Base-by-base conservation (phyloP, 1,140 invertebrate species). In the Rhynchophorus ferrugineus region DNA sequence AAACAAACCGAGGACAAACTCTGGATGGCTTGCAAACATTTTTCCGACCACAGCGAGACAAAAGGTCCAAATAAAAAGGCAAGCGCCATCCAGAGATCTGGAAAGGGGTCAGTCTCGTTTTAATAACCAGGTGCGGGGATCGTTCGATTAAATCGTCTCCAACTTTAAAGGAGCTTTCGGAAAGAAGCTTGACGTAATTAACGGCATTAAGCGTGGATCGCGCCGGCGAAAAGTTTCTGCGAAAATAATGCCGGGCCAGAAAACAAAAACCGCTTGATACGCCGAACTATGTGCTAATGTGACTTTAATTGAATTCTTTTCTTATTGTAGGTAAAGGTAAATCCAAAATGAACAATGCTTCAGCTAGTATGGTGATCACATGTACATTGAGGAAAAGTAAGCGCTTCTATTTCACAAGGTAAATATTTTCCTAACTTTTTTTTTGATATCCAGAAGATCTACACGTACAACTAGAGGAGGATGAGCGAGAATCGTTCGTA, bases 401-500 rank as follows among this genome's bases (percentile, higher is more conserved):
- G 63, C 60, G 45, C 33, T n/a, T n/a, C n/a, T n/a, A n/a, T n/a
- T n/a, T n/a, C n/a, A n/a, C n/a, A n/a, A n/a, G n/a, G n/a, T n/a
- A n/a, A n/a, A n/a, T n/a, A n/a, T n/a, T n/a, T n/a, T n/a, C n/a
- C n/a, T n/a, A n/a, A n/a, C n/a, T n/a, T n/a, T n/a, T n/a, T n/a
- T n/a, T n/a, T n/a, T 43, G 19, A 43, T 19, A 58, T 61, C 14
- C 49, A 69, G 66, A 68, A 63, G 66, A 69, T 52, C 61, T 69
- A 29, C 68, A 69, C 39, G 66, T 69, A 17, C 66, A 69, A 57
- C 49, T 68, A 20, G 66, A 69, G 58, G 67, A 69, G 54, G 66
- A 68, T 49, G 66, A 68, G 45, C 60, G 58, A 47, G 66, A 69
- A 58, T 66, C 66, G 3, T 66, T 67, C 49, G 64, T 64, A 1